A percentile compares a stretch with the other conserved stretches of the same genome.
Conservation (phyloP, 2,888 invertebrate genomes). For the Cheilosia grossa region DNA sequence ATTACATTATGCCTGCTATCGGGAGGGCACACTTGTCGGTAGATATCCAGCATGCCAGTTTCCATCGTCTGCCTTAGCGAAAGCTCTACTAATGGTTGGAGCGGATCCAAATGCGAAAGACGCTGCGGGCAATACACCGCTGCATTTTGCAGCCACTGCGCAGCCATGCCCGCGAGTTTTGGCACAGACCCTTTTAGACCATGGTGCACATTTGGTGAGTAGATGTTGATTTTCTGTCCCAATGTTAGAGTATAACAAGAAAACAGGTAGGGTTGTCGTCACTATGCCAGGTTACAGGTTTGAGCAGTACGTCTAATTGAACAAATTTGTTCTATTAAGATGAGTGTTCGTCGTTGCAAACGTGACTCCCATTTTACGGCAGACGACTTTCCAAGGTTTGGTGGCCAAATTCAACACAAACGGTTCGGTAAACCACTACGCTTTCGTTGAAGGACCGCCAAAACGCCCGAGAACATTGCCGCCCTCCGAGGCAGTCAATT, state of each 20-base stretch:
- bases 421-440: too few species aligned
- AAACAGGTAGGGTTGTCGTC: neutral
- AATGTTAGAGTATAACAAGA: too few species aligned
- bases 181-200: slow-evolving; percentile 88
- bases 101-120: slow-evolving; percentile 92
- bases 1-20: slow-evolving; percentile 93
- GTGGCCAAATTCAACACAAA: too few species aligned
- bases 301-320: too few species aligned
- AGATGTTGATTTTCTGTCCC: neutral
- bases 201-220: slow-evolving; percentile 87
- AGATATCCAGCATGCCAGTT: slow-evolving; percentile 89
- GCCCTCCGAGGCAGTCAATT: too few species aligned
- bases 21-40: slow-evolving; percentile 88
- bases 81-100: slow-evolving; percentile 91
- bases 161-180: slow-evolving; percentile 88
- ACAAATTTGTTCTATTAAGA: too few species aligned
- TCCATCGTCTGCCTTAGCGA: slow-evolving; percentile 88
- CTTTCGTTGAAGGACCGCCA: too few species aligned
- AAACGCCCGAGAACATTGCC: too few species aligned
- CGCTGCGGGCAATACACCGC: slow-evolving; percentile 92
- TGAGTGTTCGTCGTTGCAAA: too few species aligned
- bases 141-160: slow-evolving; percentile 92
- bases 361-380: too few species aligned
- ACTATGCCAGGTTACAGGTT: too few species aligned
- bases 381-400: too few species aligned